These are phyloP conservation scores for Porites evermanni DNA, from an alignment of 92 coral and sea anemone genomes.

Conservation along the genomic window DNA sequence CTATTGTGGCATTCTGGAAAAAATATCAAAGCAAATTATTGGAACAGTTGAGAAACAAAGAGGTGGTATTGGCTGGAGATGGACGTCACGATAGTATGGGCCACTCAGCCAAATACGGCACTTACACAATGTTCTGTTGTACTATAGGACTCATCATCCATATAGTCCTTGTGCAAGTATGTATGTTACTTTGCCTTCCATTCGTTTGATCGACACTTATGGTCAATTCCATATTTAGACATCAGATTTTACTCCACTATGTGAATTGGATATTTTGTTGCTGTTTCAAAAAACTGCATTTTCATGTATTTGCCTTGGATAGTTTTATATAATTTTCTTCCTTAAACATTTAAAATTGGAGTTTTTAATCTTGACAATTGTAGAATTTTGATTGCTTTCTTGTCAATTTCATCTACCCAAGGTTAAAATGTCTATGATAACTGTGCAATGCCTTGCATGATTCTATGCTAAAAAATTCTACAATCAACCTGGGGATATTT, in stretches of 20 bases:
- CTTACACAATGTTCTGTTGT: slow-evolving; percentile 47
- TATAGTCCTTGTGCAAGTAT: slow-evolving; percentile 44
- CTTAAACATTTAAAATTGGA: slow-evolving; percentile 10
- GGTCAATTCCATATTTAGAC: background rate
- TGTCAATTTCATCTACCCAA: slow-evolving; percentile 9
- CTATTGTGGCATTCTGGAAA: slow-evolving; percentile 56
- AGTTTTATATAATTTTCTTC: slow-evolving; percentile 1
- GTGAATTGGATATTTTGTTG: slow-evolving; percentile 9
- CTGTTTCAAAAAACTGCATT: slow-evolving; percentile 2
- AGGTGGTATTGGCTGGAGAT: slow-evolving; percentile 61
- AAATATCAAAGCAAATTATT: slow-evolving; percentile 44
- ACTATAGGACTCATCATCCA: slow-evolving; percentile 37
- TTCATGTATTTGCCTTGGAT: slow-evolving; percentile 9
- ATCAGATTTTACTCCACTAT: background rate
- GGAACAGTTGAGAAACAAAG: slow-evolving; percentile 34
- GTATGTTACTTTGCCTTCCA: background rate
- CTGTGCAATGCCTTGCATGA: slow-evolving; percentile 5
- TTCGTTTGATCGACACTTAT: slow-evolving; percentile 1
- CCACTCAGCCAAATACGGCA: slow-evolving; percentile 57
- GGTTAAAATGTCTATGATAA: slow-evolving; percentile 9
- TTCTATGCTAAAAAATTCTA: background rate
- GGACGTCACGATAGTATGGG: slow-evolving; percentile 50
- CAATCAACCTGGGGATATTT: background rate
- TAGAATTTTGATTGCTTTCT: slow-evolving; percentile 1
- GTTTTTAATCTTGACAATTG: slow-evolving; percentile 9